phyloP scores from a whole-genome alignment of 1,140 invertebrate species.

The Sycophila sp. region DNA sequence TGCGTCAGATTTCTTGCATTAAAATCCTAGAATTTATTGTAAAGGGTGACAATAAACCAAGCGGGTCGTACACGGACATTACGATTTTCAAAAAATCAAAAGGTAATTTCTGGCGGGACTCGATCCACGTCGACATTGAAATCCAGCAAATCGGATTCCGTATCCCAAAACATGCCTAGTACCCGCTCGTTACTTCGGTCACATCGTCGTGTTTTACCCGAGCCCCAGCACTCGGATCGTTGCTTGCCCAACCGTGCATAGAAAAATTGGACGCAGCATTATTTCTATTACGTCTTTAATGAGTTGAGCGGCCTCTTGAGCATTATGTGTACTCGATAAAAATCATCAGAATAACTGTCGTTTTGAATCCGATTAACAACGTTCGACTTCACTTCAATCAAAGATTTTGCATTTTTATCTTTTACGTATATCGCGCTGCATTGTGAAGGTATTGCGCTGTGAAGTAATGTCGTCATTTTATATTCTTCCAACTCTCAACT shows the following conservation, averaged over 20 bases:
- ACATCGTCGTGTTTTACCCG: background rate
- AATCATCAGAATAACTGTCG: slow-evolving; percentile 10
- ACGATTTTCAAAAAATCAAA: too few relatives aligned
- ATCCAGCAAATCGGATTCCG: background rate
- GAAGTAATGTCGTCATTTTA: slow-evolving; percentile 50
- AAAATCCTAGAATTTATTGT: background rate
- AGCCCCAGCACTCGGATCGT: background rate
- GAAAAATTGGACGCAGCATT: background rate
- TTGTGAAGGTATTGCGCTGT: slow-evolving; percentile 50
- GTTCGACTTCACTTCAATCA: background rate
- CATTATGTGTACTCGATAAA: background rate
- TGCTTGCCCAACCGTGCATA: slow-evolving; percentile 3
- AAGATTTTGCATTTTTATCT: slow-evolving; percentile 39
- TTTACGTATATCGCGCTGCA: slow-evolving; percentile 46
- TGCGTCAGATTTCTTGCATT: background rate
- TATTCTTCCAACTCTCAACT: slow-evolving; percentile 23
- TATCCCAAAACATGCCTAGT: background rate
- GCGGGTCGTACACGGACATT: background rate
- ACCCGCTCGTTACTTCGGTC: background rate
- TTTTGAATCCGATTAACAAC: background rate
- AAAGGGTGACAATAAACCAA: background rate
- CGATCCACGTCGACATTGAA: background rate
- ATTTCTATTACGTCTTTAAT: slow-evolving; percentile 26
- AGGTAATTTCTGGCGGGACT: background rate
- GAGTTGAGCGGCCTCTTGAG: slow-evolving; percentile 40